Conservation (phyloP, 92 coral and sea anemone genomes). For the Zoanthus solanderi region DNA sequence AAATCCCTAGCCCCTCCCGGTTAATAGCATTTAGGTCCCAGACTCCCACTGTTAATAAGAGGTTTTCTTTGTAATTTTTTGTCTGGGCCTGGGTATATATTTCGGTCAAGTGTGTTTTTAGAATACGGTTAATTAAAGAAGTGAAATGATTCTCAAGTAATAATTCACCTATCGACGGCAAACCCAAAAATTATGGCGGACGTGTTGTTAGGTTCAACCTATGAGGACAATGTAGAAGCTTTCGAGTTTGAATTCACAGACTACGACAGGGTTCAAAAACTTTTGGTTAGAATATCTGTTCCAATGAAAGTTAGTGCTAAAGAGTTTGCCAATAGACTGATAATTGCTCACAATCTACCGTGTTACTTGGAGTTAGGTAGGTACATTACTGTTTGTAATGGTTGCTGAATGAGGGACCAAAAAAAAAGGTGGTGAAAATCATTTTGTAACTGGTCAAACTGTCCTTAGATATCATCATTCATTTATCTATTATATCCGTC, state of each 20-base stretch:
- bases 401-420: no score
- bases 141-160: background rate
- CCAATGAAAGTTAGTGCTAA: conserved; percentile 77
- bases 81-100: no score
- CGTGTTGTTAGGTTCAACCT: conserved; percentile 67
- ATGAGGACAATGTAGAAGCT: conserved; percentile 69
- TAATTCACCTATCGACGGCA: background rate
- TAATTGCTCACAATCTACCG: conserved; percentile 84
- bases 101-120: background rate
- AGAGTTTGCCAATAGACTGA: conserved; percentile 90
- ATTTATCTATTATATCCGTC: no score
- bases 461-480: no score
- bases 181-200: conserved; percentile 67
- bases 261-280: conserved; percentile 66
- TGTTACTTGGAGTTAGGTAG: conserved; percentile 90
- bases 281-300: conserved; percentile 77
- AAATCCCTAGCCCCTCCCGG: no score
- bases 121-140: background rate
- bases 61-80: no score
- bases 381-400: background rate
- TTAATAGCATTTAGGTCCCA: no score
- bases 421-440: no score
- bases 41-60: no score
- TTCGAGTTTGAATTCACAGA: conserved; percentile 80
- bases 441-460: no score